Evolutionary conservation across 2,888 invertebrate genomes (phyloP).

Genomic region (Perdita meconis): DNA sequence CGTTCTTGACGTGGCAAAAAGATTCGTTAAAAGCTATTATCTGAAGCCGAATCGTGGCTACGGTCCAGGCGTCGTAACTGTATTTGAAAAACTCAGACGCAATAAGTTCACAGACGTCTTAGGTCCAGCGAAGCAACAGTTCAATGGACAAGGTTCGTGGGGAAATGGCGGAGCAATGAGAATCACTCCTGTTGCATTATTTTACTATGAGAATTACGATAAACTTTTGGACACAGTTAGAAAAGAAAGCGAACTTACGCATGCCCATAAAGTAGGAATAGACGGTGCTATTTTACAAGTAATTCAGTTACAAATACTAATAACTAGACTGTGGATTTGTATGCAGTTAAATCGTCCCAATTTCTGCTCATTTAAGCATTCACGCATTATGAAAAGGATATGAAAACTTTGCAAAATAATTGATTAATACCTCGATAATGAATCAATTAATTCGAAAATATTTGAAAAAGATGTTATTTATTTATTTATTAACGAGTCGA

Average conservation of each 20-base stretch:
- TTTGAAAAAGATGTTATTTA: too few relatives aligned
- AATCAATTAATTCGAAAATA: too few relatives aligned
- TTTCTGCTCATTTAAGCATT: too few relatives aligned
- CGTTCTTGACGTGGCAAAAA: conserved; percentile 86
- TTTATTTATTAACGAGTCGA: too few relatives aligned
- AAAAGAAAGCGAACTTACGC: conserved; percentile 87
- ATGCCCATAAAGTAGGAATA: conserved; percentile 86
- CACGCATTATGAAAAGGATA: too few relatives aligned
- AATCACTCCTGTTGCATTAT: conserved; percentile 88
- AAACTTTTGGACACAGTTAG: conserved; percentile 85
- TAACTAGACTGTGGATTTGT: too few relatives aligned
- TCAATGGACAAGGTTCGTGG: conserved; percentile 89
- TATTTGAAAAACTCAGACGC: conserved; percentile 86
- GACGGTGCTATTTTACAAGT: conserved; percentile 87
- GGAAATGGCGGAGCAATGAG: conserved; percentile 93
- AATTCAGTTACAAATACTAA: neutral
- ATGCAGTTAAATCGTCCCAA: too few relatives aligned
- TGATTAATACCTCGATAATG: too few relatives aligned
- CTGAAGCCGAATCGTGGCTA: conserved; percentile 88
- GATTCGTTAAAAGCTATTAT: conserved; percentile 88
- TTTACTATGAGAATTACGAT: conserved; percentile 85
- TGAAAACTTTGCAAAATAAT: too few relatives aligned
- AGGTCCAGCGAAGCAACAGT: conserved; percentile 88
- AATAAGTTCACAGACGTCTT: conserved; percentile 86
- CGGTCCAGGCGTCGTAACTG: conserved; percentile 86